Conservation (phyloP, 2,113 vertebrate species). For the Serilophus lunatus region DNA sequence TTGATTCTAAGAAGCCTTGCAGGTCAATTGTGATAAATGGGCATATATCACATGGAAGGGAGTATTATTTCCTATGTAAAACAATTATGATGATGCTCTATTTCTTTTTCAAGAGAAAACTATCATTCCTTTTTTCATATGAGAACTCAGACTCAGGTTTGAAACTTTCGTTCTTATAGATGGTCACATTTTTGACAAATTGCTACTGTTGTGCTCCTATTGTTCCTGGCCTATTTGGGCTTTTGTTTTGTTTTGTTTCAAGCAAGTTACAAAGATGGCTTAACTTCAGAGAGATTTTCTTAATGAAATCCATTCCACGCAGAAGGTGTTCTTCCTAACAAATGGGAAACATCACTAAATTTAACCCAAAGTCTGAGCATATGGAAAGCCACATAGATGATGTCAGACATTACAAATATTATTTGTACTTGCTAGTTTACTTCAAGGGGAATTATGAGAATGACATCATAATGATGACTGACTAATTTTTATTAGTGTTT, state of each 20-base stretch:
- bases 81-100: not conserved
- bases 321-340: conserved; percentile 74
- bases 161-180: not conserved
- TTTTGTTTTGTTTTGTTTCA: conserved; percentile 6
- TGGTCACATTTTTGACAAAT: not conserved
- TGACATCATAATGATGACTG: conserved; percentile 81
- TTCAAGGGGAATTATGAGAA: conserved; percentile 78
- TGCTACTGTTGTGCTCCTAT: not conserved
- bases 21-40: not conserved
- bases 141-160: not conserved
- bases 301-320: conserved; percentile 67
- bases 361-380: conserved; percentile 70
- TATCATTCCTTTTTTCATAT: not conserved
- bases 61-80: not conserved
- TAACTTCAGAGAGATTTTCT: conserved; percentile 66
- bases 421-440: conserved; percentile 81
- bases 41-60: not conserved
- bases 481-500: conserved; percentile 77
- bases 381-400: conserved; percentile 83
- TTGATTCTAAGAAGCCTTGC: not conserved
- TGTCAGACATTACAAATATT: conserved; percentile 84
- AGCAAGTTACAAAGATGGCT: conserved; percentile 54
- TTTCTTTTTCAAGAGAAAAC: not conserved
- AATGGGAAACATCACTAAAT: conserved; percentile 78
- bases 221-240: not conserved